Conservation (phyloP, 2,888 invertebrate species). For the Cryptocephalus moraei region DNA sequence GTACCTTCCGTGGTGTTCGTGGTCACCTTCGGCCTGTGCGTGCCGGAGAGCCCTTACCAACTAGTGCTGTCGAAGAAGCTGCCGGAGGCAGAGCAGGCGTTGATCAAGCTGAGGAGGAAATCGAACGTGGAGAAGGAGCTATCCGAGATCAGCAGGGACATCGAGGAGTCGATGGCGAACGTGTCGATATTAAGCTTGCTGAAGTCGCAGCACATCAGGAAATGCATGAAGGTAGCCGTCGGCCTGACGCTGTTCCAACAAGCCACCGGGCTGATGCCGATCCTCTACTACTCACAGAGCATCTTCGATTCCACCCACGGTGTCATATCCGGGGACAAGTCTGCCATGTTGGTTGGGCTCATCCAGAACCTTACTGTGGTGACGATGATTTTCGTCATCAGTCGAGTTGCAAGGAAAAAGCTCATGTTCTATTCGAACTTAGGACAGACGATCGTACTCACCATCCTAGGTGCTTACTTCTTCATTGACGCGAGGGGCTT, state of each 20-base stretch:
- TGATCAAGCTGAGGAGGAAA: conserved; percentile 45
- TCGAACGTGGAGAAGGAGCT: conserved; percentile 16
- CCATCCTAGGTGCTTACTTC: conserved; percentile 18
- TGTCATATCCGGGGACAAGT: conserved; percentile 44
- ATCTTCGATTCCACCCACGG: conserved; percentile 47
- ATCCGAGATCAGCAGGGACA: conserved; percentile 9
- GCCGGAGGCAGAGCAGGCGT: conserved; percentile 51
- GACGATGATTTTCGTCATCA: conserved; percentile 63
- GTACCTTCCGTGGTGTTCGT: conserved; percentile 17
- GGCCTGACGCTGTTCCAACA: conserved; percentile 30
- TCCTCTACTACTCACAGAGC: conserved; percentile 62
- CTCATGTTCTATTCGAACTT: conserved; percentile 59
- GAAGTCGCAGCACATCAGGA: conserved; percentile 13
- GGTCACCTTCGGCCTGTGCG: conserved; percentile 12
- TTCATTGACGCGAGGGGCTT: conserved; percentile 11
- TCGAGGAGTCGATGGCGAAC: conserved; percentile 10
- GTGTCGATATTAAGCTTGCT: conserved; percentile 9
- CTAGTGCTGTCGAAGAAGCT: conserved; percentile 24
- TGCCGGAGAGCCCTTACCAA: conserved; percentile 22
- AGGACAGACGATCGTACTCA: conserved; percentile 49
- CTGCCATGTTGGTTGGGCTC: conserved; percentile 64
- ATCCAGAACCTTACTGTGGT: conserved; percentile 64
- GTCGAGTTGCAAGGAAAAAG: conserved; percentile 61
- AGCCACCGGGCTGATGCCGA: conserved; percentile 57
- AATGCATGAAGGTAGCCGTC: conserved; percentile 33